Base-by-base conservation (phyloP, 2,888 invertebrate species). In the Lomographa bimaculata region DNA sequence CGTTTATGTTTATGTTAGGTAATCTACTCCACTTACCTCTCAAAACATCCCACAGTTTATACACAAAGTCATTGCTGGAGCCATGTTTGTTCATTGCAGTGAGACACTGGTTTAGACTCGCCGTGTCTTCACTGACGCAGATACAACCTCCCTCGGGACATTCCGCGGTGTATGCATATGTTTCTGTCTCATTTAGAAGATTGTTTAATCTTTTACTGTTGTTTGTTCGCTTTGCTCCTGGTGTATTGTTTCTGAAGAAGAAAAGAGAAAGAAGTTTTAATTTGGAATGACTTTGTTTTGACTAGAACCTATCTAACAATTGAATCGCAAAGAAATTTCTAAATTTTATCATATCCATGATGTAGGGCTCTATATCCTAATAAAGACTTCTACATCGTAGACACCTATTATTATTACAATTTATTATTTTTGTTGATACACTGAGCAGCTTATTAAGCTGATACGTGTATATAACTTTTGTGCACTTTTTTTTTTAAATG, bases 41-140 rank as follows among this genome's bases (percentile, higher is more conserved):
- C 14, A 90, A 63, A 18, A 89, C 75, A 67, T 90, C 90, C 89
- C 89, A 90, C 1, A 90, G 69, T 44, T 77, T 80, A 46, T 89
- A 90, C 1, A 89, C 89, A 27, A 90, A 90, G 43, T 90, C 90
- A 26, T 89, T 89, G 28, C 89, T 87, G 0, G 89, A 89, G 0
- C 89, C 89, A 0, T 50, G 49, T 0, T 50, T 41, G 2, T 63
- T 62, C 77, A 89, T 75, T 1, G 60, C 54, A 0, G 46, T 52
- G 7, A 89, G 54, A 25, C 84, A 83, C 45, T 86, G 80, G 18
- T 68, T 62, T 7, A 90, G 46, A 0, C 60, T 75, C 1, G 55
- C 69, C 0, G 86, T 85, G 6, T 86, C 82, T 14, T 89, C 87
- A 0, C 72, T 74, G n/a, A 86, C 60, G 34, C 87, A 85, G 0